Conservation (phyloP, 2,113 vertebrate genomes). For the Stomatorhinus ivindoensis region DNA sequence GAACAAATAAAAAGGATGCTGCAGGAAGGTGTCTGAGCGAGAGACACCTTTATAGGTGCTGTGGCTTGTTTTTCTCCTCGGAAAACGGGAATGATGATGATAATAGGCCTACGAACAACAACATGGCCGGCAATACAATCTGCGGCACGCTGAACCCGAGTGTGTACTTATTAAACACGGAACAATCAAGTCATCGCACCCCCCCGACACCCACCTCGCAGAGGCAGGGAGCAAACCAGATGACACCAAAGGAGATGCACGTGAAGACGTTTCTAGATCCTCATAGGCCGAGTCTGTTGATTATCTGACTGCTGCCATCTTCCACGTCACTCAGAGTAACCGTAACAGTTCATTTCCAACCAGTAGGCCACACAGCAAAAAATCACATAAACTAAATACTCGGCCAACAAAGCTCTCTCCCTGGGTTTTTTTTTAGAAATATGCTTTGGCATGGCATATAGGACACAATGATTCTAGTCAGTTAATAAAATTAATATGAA, state of each 20-base stretch:
- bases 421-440: background rate
- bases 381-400: background rate
- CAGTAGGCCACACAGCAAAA: background rate
- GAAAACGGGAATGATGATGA: conserved; percentile 1
- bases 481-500: background rate
- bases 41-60: conserved; percentile 10
- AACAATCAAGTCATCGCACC: background rate
- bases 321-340: background rate
- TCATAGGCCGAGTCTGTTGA: background rate
- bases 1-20: conserved; percentile 44
- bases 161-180: background rate
- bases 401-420: background rate
- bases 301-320: background rate
- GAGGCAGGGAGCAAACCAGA: background rate
- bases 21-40: background rate
- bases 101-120: conserved; percentile 8
- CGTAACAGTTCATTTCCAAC: background rate
- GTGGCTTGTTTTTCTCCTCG: background rate
- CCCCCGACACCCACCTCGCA: background rate
- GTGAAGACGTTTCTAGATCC: background rate
- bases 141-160: background rate
- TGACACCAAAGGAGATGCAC: background rate
- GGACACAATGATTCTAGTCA: background rate
- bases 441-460: background rate
- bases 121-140: background rate